A percentile compares a stretch with the other conserved stretches of the same genome.
phyloP scores from a whole-genome alignment of 37 sponge, comb jelly and placozoan species.

The Oscarella lobularis region DNA sequence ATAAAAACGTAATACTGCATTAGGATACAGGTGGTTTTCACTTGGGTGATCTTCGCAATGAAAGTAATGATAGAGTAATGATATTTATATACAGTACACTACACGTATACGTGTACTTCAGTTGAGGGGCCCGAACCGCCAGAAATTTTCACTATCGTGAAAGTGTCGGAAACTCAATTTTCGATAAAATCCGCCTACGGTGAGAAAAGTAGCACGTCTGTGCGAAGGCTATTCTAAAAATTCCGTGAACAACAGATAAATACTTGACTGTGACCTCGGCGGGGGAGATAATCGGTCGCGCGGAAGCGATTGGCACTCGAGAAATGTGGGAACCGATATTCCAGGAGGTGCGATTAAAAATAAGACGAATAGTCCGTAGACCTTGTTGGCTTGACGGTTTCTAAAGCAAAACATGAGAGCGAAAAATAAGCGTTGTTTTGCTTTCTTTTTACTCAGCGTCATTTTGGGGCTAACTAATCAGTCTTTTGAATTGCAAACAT shows the following conservation, averaged over 20 bases:
- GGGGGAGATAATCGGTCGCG: slow-evolving; percentile 51
- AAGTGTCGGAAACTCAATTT: slow-evolving; percentile 43
- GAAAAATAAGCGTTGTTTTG: too few species aligned
- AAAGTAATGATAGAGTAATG: too few species aligned
- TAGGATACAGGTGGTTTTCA: slow-evolving; percentile 33
- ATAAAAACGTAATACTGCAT: background rate
- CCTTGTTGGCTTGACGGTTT: background rate
- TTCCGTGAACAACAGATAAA: too few species aligned
- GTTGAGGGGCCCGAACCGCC: slow-evolving; percentile 38
- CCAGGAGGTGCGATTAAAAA: slow-evolving; percentile 31
- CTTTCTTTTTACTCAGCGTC: too few species aligned
- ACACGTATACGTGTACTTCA: background rate
- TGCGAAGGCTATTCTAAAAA: too few species aligned
- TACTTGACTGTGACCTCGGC: slow-evolving; percentile 47
- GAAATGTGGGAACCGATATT: slow-evolving; percentile 77
- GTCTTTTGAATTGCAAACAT: too few species aligned
- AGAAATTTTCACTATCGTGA: slow-evolving; percentile 54
- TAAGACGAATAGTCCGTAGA: background rate
- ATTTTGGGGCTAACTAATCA: too few species aligned
- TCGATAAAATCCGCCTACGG: slow-evolving; percentile 66
- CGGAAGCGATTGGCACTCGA: slow-evolving; percentile 57
- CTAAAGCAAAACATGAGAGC: too few species aligned
- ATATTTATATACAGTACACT: too few species aligned
- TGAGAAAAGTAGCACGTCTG: too few species aligned
- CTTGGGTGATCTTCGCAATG: slow-evolving; percentile 24